A percentile compares a stretch with the other conserved stretches of the same genome.
Conservation (phyloP, 2,797 vertebrate species). For the Clarias pachynema region DNA sequence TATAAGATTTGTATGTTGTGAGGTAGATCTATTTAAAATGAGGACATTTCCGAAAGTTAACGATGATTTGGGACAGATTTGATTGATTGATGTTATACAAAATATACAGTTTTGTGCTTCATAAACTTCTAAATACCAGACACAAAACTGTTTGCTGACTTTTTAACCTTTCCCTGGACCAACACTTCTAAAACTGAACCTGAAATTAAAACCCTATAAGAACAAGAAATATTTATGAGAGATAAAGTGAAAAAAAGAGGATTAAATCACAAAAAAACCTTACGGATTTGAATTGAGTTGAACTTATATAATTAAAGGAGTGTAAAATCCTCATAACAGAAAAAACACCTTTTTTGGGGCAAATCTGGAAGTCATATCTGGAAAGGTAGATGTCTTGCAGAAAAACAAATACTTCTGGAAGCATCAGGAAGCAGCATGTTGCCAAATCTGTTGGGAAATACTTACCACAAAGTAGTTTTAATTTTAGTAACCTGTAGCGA, state of each 20-base stretch:
- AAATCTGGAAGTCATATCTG: not conserved
- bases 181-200: not conserved
- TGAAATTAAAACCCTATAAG: not conserved
- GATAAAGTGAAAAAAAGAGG: not conserved
- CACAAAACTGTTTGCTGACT: not conserved
- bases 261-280: not conserved
- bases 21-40: not conserved
- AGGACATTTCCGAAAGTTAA: not conserved
- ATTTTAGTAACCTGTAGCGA: not conserved
- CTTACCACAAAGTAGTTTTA: not conserved
- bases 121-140: not conserved
- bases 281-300: too few relatives aligned
- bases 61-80: not conserved
- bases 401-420: not conserved
- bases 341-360: not conserved
- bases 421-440: not conserved
- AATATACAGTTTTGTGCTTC: not conserved
- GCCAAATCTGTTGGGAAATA: not conserved
- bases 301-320: not conserved
- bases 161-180: not conserved
- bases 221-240: not conserved
- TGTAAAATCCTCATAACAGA: too few relatives aligned
- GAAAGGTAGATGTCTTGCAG: not conserved
- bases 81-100: not conserved
- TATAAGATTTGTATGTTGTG: not conserved